Conservation (phyloP, 2,113 vertebrate genomes). For the Notarius lentiginosus region DNA sequence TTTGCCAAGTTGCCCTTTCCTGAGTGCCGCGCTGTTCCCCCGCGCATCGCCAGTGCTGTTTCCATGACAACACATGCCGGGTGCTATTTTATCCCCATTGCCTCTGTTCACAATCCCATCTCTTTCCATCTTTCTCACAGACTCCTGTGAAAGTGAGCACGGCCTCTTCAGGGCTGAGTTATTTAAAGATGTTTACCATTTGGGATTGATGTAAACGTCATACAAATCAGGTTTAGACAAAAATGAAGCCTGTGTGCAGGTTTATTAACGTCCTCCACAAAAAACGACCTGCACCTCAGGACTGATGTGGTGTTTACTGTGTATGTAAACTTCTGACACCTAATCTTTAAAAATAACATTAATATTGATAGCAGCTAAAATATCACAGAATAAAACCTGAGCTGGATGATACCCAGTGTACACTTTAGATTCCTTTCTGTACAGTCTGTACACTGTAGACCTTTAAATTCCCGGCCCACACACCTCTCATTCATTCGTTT, state of each 20-base stretch:
- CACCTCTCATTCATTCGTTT: no score
- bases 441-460: neutral
- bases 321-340: neutral
- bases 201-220: neutral
- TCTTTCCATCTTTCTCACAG: conserved; percentile 19
- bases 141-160: neutral
- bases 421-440: neutral
- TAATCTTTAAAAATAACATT: neutral
- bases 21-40: conserved; percentile 60
- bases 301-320: neutral
- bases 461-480: no score
- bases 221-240: neutral
- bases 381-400: no score
- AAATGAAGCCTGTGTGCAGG: neutral
- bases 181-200: neutral
- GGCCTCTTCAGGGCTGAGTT: neutral
- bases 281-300: neutral
- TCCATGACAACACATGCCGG: conserved; percentile 74
- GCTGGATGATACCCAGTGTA: no score
- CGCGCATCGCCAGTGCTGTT: conserved; percentile 71
- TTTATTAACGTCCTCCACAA: neutral
- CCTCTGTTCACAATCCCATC: conserved; percentile 38
- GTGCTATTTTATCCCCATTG: conserved; percentile 55
- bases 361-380: neutral
- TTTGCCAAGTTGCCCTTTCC: conserved; percentile 43